Base-by-base conservation (phyloP, 1,140 invertebrate genomes). In the Zaprionus tsacasi region DNA sequence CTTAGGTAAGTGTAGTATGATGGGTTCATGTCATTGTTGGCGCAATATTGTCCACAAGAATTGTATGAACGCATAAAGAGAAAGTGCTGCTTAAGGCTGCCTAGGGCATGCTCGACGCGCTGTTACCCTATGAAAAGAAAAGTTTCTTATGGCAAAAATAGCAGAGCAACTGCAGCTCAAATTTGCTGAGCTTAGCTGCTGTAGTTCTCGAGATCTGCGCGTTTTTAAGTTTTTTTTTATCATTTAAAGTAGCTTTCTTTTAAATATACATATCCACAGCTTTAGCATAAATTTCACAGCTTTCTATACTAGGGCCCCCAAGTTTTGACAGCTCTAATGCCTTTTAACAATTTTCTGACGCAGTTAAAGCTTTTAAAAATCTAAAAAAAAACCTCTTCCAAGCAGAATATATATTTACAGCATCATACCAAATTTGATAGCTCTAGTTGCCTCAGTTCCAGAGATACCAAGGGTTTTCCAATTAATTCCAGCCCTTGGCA, bases 11-110 rank as follows among this genome's bases (percentile, higher is more conserved):
- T 15, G 68, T 63, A 70, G 68, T 63, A 63, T 60, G 45, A 11
- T 35, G 54, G 70, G 17, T 65, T 65, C 69, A 54, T 56, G 59
- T 15, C 50, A 52, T 52, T 71, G 69, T 70, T 55, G 27, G 58
- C 58, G 27, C 45, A 63, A 63, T 36, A 63, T 15, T 65, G 61
- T 52, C 25, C n/a, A 25, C n/a, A 65, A 35, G 54, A n/a, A 70
- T 70, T 33, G 35, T 17, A 36, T 36, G 17, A 56, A 48, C 35
- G 55, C 38, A 45, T 57, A 40, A 54, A 36, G 25, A 60, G 40
- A 36, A 15, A 60, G 40, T n/a, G n/a, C 38, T 12, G n/a, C 17
- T 21, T 48, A 48, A 11, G 10, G 45, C 17, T 8, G n/a, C 6
- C 6, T 50, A 21, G 5, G 36, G 11, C 1, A 1, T 27, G 50